Evolutionary conservation across 2,797 vertebrate genomes (phyloP).

Genomic region (Diplodus puntazzo): DNA sequence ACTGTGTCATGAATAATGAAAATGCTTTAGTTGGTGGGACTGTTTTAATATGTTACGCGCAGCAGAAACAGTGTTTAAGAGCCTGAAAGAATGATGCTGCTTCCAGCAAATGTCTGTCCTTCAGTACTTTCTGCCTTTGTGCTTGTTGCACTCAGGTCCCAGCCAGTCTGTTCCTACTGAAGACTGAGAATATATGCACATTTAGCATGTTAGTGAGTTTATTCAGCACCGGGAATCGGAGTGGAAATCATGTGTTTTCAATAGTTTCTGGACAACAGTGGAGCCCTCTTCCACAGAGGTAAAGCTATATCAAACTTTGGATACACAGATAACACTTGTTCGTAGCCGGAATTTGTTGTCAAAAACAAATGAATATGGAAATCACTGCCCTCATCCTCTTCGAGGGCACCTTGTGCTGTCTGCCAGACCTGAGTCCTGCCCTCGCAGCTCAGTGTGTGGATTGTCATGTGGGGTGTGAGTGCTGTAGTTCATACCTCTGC

Average conservation of each 20-base stretch:
- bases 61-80: constrained; percentile 47
- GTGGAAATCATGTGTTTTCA: constrained; percentile 10
- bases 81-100: constrained; percentile 23
- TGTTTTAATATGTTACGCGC: constrained; percentile 28
- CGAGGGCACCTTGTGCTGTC: not conserved
- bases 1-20: constrained; percentile 67
- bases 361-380: not conserved
- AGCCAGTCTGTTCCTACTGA: constrained; percentile 11
- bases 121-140: constrained; percentile 19
- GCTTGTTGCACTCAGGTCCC: constrained; percentile 7
- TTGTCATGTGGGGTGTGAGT: not conserved
- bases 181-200: constrained; percentile 18
- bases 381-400: not conserved
- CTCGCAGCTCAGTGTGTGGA: not conserved
- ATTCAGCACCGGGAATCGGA: not conserved
- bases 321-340: not conserved
- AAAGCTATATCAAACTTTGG: constrained; percentile 2
- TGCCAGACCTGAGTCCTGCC: not conserved
- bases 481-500: constrained; percentile 91
- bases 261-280: constrained; percentile 1
- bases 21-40: constrained; percentile 54
- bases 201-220: constrained; percentile 3
- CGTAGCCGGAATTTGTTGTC: constrained; percentile 16
- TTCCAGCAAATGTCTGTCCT: constrained; percentile 40
- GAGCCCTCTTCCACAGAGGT: constrained; percentile 1